Conservation (phyloP, 2,797 vertebrate species). For the Sorex maritimensis region DNA sequence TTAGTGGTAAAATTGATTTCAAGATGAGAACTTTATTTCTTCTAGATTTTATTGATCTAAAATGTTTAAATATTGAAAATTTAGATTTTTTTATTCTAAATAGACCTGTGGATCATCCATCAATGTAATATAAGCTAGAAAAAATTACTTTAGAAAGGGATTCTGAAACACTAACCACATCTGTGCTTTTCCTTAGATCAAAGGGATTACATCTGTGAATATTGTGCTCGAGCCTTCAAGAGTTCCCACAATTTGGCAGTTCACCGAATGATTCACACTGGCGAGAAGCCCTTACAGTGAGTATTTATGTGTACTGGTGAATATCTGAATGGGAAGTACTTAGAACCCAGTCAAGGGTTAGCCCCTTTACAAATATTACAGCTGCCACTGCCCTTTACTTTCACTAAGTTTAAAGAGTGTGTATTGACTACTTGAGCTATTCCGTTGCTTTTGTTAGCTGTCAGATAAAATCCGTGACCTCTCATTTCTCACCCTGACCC, state of each 20-base stretch:
- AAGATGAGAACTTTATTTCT: not conserved
- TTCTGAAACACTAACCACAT: conserved; percentile 19
- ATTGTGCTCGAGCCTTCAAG: conserved; percentile 98
- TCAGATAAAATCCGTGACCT: not conserved
- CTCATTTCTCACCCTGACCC: not conserved
- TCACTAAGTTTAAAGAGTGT: not conserved
- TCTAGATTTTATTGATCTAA: not conserved
- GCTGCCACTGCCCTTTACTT: not conserved
- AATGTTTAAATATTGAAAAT: conserved; percentile 5
- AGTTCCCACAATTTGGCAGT: conserved; percentile 99
- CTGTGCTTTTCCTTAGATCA: conserved; percentile 93
- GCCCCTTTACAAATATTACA: not conserved
- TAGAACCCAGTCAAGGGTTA: not conserved
- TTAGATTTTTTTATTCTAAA: not conserved
- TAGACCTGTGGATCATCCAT: not conserved
- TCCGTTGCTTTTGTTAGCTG: not conserved
- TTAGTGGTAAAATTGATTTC: conserved; percentile 26
- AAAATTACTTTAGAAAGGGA: not conserved
- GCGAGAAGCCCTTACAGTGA: conserved; percentile 99
- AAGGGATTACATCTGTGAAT: conserved; percentile 99
- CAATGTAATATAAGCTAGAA: not conserved
- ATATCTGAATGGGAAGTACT: not conserved
- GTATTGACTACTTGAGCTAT: not conserved
- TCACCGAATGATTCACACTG: conserved; percentile 99
- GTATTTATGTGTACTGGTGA: conserved; percentile 84